Conservation (phyloP, 2,113 vertebrate genomes). For the Perca flavescens region DNA sequence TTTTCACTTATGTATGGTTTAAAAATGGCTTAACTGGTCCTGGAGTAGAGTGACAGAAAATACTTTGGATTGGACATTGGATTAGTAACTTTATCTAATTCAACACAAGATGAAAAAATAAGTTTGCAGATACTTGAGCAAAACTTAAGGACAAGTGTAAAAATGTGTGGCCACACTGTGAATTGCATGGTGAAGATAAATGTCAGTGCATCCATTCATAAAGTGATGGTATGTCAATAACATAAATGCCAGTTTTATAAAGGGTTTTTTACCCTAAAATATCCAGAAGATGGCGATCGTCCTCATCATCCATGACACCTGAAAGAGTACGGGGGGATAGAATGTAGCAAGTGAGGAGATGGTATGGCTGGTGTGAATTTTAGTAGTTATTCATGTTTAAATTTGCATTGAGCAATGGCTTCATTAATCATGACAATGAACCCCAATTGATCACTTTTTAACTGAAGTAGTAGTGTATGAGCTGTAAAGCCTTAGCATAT, state of each 20-base stretch:
- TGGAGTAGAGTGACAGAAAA: not conserved
- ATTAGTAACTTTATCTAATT: constrained; percentile 4
- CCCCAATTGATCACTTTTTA: not conserved
- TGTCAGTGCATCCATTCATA: not conserved
- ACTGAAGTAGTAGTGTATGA: not conserved
- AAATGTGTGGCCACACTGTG: not conserved
- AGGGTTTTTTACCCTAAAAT: constrained; percentile 95
- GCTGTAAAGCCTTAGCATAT: not conserved
- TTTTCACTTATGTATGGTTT: not conserved
- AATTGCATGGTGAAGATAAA: not conserved
- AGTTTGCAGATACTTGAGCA: not conserved
- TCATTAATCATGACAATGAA: not conserved
- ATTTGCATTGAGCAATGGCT: not conserved
- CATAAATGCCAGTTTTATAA: not conserved
- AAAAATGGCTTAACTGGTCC: not conserved
- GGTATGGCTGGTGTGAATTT: not conserved
- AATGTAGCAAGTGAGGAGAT: constrained; percentile 6
- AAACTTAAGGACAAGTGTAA: not conserved
- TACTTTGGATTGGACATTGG: not conserved
- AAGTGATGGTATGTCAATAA: not conserved
- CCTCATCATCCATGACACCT: constrained; percentile 99
- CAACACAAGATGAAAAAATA: not conserved
- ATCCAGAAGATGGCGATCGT: constrained; percentile 99
- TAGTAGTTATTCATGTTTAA: not conserved
- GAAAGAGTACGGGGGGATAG: constrained; percentile 50